phyloP scores from a whole-genome alignment of 1,140 invertebrate species.

The Berghia stephanieae region DNA sequence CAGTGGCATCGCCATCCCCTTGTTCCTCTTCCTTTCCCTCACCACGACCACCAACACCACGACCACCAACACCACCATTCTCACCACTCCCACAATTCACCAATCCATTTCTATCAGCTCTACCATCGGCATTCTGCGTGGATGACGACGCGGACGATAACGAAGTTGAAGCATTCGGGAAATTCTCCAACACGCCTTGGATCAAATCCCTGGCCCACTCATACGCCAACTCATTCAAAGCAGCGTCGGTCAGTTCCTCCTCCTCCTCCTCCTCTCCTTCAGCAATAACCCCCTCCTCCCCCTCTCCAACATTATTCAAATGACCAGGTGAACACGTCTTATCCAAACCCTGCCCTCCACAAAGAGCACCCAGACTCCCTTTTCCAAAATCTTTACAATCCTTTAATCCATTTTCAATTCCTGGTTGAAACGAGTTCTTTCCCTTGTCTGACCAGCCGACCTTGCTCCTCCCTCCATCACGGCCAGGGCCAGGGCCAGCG shows the following conservation, averaged over 20 bases:
- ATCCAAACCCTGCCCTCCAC: too few species aligned
- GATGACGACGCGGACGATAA: slow-evolving; percentile 23
- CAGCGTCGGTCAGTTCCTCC: slow-evolving; percentile 19
- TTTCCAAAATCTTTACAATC: too few species aligned
- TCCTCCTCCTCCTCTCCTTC: not conserved
- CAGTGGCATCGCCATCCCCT: not conserved
- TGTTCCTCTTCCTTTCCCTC: not conserved
- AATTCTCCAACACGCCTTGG: slow-evolving; percentile 45
- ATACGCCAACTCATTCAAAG: slow-evolving; percentile 43
- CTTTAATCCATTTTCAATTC: too few species aligned
- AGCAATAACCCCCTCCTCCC: not conserved
- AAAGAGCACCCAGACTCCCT: too few species aligned
- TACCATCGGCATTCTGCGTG: not conserved
- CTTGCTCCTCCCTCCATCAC: too few species aligned
- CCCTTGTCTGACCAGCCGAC: too few species aligned
- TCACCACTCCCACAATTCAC: not conserved
- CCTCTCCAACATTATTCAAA: not conserved
- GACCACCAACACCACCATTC: not conserved
- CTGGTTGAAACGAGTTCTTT: too few species aligned
- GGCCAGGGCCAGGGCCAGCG: too few species aligned
- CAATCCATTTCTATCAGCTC: too few species aligned
- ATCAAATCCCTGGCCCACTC: slow-evolving; percentile 48
- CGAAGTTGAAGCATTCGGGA: slow-evolving; percentile 20
- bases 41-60: not conserved
- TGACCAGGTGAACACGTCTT: not conserved